Percentiles rank a stretch among this genome's conserved stretches.
These are phyloP conservation scores for Drosophila quadrilineata DNA, from an alignment of 1,140 invertebrate species.

Conservation along the genomic window DNA sequence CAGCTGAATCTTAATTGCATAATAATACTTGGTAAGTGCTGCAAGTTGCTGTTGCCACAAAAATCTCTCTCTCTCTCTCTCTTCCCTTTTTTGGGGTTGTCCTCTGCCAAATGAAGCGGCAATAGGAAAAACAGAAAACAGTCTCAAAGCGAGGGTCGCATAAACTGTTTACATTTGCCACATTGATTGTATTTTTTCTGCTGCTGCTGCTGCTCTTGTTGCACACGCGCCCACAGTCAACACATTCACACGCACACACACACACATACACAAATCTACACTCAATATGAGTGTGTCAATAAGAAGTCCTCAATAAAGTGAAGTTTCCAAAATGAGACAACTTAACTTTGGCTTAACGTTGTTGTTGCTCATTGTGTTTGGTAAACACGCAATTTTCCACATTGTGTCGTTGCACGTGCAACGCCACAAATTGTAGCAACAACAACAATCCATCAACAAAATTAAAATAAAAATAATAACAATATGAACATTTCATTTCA, in stretches of 20 bases:
- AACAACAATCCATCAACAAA: constrained; percentile 52
- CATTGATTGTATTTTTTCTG: constrained; percentile 61
- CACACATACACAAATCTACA: neutral
- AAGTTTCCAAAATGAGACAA: constrained; percentile 18
- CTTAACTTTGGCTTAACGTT: constrained; percentile 26
- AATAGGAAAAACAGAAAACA: neutral
- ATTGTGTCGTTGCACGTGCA: constrained; percentile 46
- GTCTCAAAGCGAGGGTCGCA: constrained; percentile 51
- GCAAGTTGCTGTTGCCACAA: too few species aligned
- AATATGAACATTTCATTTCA: constrained; percentile 75
- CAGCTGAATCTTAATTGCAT: constrained; percentile 20
- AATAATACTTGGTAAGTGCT: constrained; percentile 23
- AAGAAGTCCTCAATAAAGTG: constrained; percentile 5
- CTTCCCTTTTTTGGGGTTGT: constrained; percentile 6
- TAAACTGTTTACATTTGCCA: constrained; percentile 73
- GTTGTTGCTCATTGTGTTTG: constrained; percentile 52
- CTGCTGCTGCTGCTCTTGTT: constrained; percentile 14
- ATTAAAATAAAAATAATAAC: constrained; percentile 76
- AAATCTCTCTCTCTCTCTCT: too few species aligned
- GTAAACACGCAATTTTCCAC: constrained; percentile 69
- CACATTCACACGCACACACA: constrained; percentile 41
- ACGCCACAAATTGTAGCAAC: constrained; percentile 36
- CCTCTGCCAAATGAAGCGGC: constrained; percentile 33
- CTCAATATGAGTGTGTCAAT: constrained; percentile 26
- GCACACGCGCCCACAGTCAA: constrained; percentile 68